Percentiles rank a stretch among this genome's conserved stretches.
phyloP scores from a whole-genome alignment of 1,140 invertebrate species.

The Pantala flavescens region DNA sequence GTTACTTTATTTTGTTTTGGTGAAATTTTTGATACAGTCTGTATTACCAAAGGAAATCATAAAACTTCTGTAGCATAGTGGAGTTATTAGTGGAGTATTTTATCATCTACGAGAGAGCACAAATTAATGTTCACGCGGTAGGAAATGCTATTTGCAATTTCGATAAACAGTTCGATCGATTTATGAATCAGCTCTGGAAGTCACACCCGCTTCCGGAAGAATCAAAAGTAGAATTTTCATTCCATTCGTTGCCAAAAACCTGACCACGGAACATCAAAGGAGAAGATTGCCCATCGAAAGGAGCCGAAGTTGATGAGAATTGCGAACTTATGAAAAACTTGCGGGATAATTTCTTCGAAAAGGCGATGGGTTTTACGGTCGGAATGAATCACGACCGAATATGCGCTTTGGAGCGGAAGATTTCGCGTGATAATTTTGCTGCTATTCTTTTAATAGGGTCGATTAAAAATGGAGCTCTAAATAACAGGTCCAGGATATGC shows the following conservation, averaged over 20 bases:
- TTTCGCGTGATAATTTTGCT: background rate
- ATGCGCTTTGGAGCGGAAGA: background rate
- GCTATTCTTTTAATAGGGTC: background rate
- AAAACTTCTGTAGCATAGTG: too few species aligned
- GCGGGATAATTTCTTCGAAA: too few species aligned
- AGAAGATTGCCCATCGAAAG: background rate
- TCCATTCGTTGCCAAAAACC: background rate
- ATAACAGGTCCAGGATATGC: background rate
- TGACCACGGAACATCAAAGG: background rate
- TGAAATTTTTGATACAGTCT: too few species aligned
- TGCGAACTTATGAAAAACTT: too few species aligned
- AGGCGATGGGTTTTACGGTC: background rate
- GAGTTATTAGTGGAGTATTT: background rate
- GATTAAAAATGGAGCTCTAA: slow-evolving; percentile 7
- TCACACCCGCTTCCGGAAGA: background rate
- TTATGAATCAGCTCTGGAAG: background rate
- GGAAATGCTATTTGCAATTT: background rate
- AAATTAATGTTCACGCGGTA: background rate
- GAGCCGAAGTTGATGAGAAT: background rate
- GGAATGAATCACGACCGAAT: background rate
- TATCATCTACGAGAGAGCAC: background rate
- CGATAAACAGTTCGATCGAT: background rate
- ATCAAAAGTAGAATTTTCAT: background rate
- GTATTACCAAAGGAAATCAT: too few species aligned
- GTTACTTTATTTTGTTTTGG: too few species aligned